Conservation (phyloP, 2,113 vertebrate species). For the Fregetta grallaria region DNA sequence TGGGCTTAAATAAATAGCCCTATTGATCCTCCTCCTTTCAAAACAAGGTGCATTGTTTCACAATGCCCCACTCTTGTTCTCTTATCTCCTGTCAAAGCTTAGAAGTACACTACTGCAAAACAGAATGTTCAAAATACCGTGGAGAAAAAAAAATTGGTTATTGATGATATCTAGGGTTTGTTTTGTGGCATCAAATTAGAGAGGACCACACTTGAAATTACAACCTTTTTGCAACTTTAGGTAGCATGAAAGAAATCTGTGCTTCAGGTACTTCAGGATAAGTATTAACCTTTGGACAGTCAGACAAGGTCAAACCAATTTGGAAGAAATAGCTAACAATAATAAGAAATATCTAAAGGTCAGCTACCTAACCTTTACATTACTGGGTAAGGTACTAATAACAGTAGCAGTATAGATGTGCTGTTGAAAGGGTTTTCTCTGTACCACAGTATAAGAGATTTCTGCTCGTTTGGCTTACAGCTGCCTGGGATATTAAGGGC, state of each 20-base stretch:
- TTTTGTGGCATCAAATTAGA: conserved; percentile 22
- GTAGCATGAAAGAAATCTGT: not conserved
- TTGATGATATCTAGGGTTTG: conserved; percentile 35
- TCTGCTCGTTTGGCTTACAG: not conserved
- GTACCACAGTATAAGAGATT: not conserved
- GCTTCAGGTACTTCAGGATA: not conserved
- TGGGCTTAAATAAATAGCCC: conserved; percentile 45
- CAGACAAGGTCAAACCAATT: conserved; percentile 10
- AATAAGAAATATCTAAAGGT: conserved; percentile 27
- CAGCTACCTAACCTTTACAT: not conserved
- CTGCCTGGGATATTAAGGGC: not conserved
- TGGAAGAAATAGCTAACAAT: conserved; percentile 27
- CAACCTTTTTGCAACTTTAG: not conserved
- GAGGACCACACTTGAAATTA: conserved; percentile 1
- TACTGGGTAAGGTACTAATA: not conserved
- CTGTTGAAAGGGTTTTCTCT: not conserved
- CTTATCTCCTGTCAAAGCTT: conserved; percentile 13
- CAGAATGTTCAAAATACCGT: conserved; percentile 2
- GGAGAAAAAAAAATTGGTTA: conserved; percentile 25
- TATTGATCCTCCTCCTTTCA: conserved; percentile 38
- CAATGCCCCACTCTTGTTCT: not conserved
- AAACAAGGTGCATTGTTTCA: conserved; percentile 53
- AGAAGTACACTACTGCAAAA: conserved; percentile 19
- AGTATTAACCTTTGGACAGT: conserved; percentile 6
- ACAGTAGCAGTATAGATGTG: not conserved